Base-by-base conservation (phyloP, 2,888 invertebrate genomes). In the Leptopilina myrica region DNA sequence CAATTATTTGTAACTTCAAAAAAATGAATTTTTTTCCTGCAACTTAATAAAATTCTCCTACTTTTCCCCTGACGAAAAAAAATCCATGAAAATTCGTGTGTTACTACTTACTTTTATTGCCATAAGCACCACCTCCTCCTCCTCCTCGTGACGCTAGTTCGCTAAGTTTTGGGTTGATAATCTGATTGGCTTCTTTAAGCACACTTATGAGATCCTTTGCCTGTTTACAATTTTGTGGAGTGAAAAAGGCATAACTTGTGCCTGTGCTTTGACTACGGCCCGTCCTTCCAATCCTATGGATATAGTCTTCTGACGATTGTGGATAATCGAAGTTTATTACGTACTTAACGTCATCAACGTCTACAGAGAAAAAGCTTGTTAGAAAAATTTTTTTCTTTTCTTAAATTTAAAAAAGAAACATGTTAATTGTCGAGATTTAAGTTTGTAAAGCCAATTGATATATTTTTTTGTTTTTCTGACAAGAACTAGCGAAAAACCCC, bases 311-410 rank as follows among this genome's bases (percentile, higher is more conserved):
- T 78, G 97, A 97, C 81, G 97, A 97, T 92, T 97, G 97, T 79
- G 98, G 98, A 92, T 98, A 98, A 93, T 98, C 98, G 93, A 96
- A 98, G 93, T 98, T 98, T 92, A 98, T 97, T 85, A 98, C 98
- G 93, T 96, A 98, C 93, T 97, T 98, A 89, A 98, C 97, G 91
- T 98, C 98, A 92, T 98, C 97, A 90, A 98, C 98, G 95, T 98
- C 98, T 98, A 94, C 89, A 89, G 84, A 86, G 85, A 86, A 82
- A 79, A 76, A 73, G 2, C 33, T 73, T n/a, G 33, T 73, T 53
- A 73, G 69, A 73, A 56, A 59, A 8, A 20, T 9, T 20, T 9
- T 20, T 9, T 62, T n/a, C 8, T 0, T 62, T 62, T 9, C 62
- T n/a, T n/a, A n/a, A n/a, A n/a, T n/a, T n/a, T 9, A 9, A 9